Base-by-base conservation (phyloP, 1,140 invertebrate genomes). In the Bathynomus jamesi region DNA sequence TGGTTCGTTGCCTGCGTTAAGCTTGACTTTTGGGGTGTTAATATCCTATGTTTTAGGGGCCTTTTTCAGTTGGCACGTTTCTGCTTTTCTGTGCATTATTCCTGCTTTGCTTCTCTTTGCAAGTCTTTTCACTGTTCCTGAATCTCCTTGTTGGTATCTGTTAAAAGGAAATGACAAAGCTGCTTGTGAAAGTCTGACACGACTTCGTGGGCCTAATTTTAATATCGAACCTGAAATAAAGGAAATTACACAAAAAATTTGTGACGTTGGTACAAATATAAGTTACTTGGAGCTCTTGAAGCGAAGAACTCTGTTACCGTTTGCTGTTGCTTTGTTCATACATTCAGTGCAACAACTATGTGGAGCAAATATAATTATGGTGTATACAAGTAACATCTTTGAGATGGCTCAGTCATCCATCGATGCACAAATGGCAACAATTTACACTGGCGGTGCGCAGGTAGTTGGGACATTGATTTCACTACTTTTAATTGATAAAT, bases 281-380 rank as follows among this genome's bases (percentile, higher is more conserved):
- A 60, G 70, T 21, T 68, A 67, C 21, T 30, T 65, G 3, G 73
- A 74, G 24, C 32, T 74, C 32, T 61, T 46, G 64, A 61, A 65
- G 29, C 60, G 65, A 28, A 68, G 73, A 40, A 74, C 73, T 4
- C 69, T 68, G 3, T 31, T 13, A 10, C 73, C 73, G 3, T 74
- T 74, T 30, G 25, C 71, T 13, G 65, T 74, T n/a, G 24, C 69
- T 5, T 31, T 74, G 5, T 71, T 74, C 31, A 64, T 65, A 28
- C 70, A 66, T 61, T 71, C 73, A n/a, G 28, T 74, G 25, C 73
- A 74, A 60, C 73, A 74, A 60, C 28, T 53, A 7, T 30, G 60
- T 62, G 73, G 69, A 17, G 65, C 29, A n/a, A 71, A 74, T 29
- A 68, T 74, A 28, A 68, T 74, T 65, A 74, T 74, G 27, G 68